A percentile compares a stretch with the other conserved stretches of the same genome.
These are phyloP conservation scores for Diuraphis noxia DNA, from an alignment of 1,140 invertebrate genomes.

Conservation along the genomic window DNA sequence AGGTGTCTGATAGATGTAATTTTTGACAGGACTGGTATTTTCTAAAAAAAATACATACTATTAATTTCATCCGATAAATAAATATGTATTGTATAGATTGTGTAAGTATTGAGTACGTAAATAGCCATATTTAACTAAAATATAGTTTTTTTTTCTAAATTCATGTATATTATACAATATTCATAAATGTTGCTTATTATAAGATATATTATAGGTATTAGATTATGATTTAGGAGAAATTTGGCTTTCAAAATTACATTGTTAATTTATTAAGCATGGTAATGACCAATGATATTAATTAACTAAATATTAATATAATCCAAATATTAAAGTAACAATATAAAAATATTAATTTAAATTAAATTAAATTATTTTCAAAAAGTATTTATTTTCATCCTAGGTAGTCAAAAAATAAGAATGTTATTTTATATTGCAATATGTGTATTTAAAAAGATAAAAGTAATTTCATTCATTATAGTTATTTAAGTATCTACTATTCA, in stretches of 20 bases:
- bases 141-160: neutral
- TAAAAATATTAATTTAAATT: neutral
- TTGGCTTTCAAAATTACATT: neutral
- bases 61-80: neutral
- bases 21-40: constrained; percentile 18
- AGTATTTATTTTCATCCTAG: neutral
- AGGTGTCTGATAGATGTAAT: neutral
- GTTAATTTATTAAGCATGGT: neutral
- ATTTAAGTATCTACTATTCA: neutral
- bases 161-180: neutral
- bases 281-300: neutral
- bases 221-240: neutral
- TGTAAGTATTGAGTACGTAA: too few species aligned
- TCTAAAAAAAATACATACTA: constrained; percentile 27
- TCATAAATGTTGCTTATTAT: neutral
- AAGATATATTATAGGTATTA: too few species aligned
- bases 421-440: neutral
- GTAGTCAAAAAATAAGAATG: neutral
- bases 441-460: neutral
- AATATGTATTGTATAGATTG: too few species aligned
- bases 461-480: neutral
- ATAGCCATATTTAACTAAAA: neutral
- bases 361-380: neutral
- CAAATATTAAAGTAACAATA: neutral
- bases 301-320: neutral